Conservation (phyloP, 2,888 invertebrate genomes). For the Tinea pellionella region DNA sequence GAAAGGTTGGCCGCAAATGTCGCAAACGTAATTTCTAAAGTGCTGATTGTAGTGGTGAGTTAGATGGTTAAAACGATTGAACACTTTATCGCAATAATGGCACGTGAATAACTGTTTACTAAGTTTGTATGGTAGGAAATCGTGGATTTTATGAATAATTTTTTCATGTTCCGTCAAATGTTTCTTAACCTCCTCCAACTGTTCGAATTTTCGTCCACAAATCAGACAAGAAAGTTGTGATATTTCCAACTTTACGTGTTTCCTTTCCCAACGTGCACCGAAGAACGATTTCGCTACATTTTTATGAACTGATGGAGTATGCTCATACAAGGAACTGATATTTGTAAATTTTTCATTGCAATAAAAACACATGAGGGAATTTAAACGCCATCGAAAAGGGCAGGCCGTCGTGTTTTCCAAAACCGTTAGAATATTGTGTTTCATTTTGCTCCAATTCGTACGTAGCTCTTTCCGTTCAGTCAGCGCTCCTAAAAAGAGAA, state of each 20-base stretch:
- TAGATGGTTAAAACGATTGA: constrained; percentile 30
- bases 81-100: constrained; percentile 31
- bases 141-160: constrained; percentile 27
- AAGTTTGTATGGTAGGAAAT: constrained; percentile 40
- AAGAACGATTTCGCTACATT: background rate
- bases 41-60: constrained; percentile 40
- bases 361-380: constrained; percentile 9
- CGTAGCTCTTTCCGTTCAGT: background rate
- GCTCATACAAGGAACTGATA: background rate
- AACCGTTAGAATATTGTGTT: background rate
- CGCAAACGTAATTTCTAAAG: constrained; percentile 50
- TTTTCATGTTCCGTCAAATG: constrained; percentile 23
- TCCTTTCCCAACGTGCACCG: background rate
- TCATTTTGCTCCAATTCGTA: background rate
- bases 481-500: background rate
- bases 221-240: constrained; percentile 33
- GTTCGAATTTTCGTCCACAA: constrained; percentile 22
- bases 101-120: constrained; percentile 27
- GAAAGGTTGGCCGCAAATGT: constrained; percentile 45
- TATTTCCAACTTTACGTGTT: constrained; percentile 33
- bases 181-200: constrained; percentile 21
- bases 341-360: background rate
- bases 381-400: constrained; percentile 8
- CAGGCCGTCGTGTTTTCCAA: constrained; percentile 11
- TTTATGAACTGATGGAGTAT: background rate